Conservation (phyloP, 2,888 invertebrate genomes). For the Rotaria macrura region DNA sequence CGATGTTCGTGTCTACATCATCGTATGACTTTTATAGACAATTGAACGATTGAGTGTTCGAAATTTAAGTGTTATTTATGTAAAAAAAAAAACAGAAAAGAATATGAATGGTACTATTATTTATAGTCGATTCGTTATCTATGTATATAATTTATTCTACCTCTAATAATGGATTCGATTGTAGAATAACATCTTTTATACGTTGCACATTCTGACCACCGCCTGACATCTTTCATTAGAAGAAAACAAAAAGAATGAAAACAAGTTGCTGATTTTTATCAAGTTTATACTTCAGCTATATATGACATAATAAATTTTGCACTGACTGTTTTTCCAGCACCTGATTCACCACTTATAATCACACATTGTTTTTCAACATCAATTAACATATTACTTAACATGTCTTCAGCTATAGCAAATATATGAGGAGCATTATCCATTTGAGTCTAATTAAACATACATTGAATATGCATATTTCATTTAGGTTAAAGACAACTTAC, state of each 20-base stretch:
- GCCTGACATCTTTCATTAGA: slow-evolving; percentile 23
- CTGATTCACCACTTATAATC: slow-evolving; percentile 73
- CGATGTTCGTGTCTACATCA: too few species aligned
- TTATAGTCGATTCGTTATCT: too few species aligned
- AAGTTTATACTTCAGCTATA: slow-evolving; percentile 69
- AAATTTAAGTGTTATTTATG: too few species aligned
- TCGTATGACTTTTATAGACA: too few species aligned
- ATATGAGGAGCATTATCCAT: slow-evolving; percentile 65
- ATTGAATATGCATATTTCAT: background rate
- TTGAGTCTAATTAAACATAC: slow-evolving; percentile 53
- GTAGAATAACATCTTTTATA: slow-evolving; percentile 60
- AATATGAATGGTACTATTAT: too few species aligned
- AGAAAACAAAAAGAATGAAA: background rate
- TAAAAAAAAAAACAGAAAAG: too few species aligned
- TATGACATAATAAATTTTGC: slow-evolving; percentile 91
- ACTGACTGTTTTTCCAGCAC: slow-evolving; percentile 94
- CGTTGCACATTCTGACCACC: slow-evolving; percentile 44
- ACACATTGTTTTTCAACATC: slow-evolving; percentile 63
- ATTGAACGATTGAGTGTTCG: too few species aligned
- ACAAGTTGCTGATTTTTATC: too few species aligned
- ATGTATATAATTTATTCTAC: slow-evolving; percentile 37
- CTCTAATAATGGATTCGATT: slow-evolving; percentile 61
- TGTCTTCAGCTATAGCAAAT: slow-evolving; percentile 61
- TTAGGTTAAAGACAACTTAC: slow-evolving; percentile 40
- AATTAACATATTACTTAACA: slow-evolving; percentile 64